Evolutionary conservation across 2,797 vertebrate genomes (phyloP), one percentile per base, ranked within the genome.

Genomic region (Parauchenoglanis punctatus): DNA sequence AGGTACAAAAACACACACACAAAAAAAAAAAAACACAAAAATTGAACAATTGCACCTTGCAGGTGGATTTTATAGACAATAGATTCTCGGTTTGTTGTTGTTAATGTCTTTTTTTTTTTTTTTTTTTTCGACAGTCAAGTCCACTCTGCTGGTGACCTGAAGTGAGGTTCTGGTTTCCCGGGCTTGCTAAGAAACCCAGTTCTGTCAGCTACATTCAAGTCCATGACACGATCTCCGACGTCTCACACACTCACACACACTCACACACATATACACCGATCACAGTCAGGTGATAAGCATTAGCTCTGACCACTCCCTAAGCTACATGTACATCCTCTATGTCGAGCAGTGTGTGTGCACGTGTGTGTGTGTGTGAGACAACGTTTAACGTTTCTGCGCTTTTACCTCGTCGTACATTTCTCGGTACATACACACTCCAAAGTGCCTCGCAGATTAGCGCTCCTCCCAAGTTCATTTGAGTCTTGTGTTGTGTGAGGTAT

Each of bases 191-290:
- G 46, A 92, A 93, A 93, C 92, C 95, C 92, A 92, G 89, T 94
- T 92, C 95, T 93, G 94, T 96, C 95, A 95, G 95, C 95, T 96
- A 96, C 96, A 96, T 96, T 96, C 96, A 96, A 95, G 93, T 95
- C 94, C 95, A 95, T 93, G 91, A 92, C 95, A 94, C 94, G 93
- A 92, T 95, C 92, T 95, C 93, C 91, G 92, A 91, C 20, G 20
- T 35, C 59, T 20, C 59, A 93, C 92, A 85, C 89, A 90, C 88
- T 83, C 90, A 90, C 84, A 63, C 72, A 65, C 8, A 81, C 91
- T 91, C 94, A 94, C 91, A 94, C 92, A 87, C 89, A 90, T 85
- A 81, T 90, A 89, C 63, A 68, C 81, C n/a, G 8, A 75, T 73
- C 20, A 18, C 70, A 12, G 15, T 77, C 52, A 46, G 70, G 70